Percentiles rank a stretch among this genome's conserved stretches.
Conservation (phyloP, 2,888 invertebrate genomes). For the Ernsta delagoae region DNA sequence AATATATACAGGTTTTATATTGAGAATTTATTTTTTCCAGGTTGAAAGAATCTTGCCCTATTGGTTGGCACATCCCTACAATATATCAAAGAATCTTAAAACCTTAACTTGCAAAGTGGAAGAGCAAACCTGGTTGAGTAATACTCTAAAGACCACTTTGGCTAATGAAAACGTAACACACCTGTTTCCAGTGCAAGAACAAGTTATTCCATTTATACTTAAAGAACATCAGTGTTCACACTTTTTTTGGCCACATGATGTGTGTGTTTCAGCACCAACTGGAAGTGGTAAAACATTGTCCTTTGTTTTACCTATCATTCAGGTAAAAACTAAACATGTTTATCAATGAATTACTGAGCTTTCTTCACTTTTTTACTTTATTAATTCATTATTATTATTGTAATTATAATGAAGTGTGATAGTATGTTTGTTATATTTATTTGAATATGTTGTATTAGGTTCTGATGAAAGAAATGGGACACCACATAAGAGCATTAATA, state of each 20-base stretch:
- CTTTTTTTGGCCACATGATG: conserved; percentile 91
- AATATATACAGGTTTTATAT: background rate
- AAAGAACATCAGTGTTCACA: conserved; percentile 84
- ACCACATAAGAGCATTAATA: conserved; percentile 92
- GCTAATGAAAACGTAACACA: conserved; percentile 88
- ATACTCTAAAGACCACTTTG: conserved; percentile 86
- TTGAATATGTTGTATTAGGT: conserved; percentile 66
- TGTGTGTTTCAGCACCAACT: conserved; percentile 98
- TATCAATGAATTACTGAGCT: too few relatives aligned
- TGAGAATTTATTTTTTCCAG: conserved; percentile 62
- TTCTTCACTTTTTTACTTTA: too few relatives aligned
- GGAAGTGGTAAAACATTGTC: conserved; percentile 99
- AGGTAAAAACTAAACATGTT: conserved; percentile 70
- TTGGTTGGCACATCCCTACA: conserved; percentile 93
- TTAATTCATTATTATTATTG: background rate
- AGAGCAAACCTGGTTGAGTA: conserved; percentile 86
- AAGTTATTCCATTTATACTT: conserved; percentile 91
- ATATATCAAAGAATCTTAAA: conserved; percentile 90
- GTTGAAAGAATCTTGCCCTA: conserved; percentile 92
- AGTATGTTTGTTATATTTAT: too few relatives aligned
- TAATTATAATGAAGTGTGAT: too few relatives aligned
- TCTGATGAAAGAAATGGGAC: conserved; percentile 85
- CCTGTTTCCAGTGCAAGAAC: conserved; percentile 94
- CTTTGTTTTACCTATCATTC: conserved; percentile 96
- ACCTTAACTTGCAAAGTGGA: conserved; percentile 81